phyloP scores from a whole-genome alignment of 1,140 invertebrate genomes.

The Asbolus verrucosus region DNA sequence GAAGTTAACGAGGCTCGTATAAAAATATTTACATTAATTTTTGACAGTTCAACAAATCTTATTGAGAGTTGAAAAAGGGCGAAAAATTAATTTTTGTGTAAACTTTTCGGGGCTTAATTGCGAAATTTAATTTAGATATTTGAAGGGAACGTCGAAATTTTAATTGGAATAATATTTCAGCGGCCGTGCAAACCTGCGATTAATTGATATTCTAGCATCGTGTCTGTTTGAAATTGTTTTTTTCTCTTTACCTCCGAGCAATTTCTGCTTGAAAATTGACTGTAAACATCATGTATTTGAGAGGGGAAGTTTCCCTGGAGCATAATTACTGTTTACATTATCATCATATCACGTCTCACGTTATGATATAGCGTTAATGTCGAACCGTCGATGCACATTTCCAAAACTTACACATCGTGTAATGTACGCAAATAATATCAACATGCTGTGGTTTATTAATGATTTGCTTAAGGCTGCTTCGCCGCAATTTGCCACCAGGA shows the following conservation, averaged over 20 bases:
- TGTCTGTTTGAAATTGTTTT: not conserved
- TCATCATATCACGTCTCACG: conserved; percentile 14
- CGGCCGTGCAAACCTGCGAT: too few relatives aligned
- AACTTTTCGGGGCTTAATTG: not conserved
- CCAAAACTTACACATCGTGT: not conserved
- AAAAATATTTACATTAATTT: conserved; percentile 22
- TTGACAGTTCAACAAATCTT: conserved; percentile 22
- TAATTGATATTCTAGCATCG: not conserved
- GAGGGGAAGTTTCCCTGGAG: conserved; percentile 10
- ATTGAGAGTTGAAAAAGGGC: conserved; percentile 8
- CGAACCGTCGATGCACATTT: conserved; percentile 2
- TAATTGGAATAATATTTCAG: too few relatives aligned
- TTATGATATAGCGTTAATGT: conserved; percentile 7
- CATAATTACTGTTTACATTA: conserved; percentile 24
- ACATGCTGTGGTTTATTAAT: too few relatives aligned
- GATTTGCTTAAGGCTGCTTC: too few relatives aligned
- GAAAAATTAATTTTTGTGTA: conserved; percentile 23
- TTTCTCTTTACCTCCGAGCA: not conserved
- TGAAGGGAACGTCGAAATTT: too few relatives aligned
- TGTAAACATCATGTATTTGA: conserved; percentile 16
- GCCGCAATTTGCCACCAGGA: too few relatives aligned
- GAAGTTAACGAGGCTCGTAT: conserved; percentile 7
- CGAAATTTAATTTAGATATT: conserved; percentile 17
- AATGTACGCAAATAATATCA: not conserved
- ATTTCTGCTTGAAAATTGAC: not conserved